Evolutionary conservation across 2,888 invertebrate genomes (phyloP), one percentile per base, ranked within the genome.

Genomic region (Mechanitis mazaeus): DNA sequence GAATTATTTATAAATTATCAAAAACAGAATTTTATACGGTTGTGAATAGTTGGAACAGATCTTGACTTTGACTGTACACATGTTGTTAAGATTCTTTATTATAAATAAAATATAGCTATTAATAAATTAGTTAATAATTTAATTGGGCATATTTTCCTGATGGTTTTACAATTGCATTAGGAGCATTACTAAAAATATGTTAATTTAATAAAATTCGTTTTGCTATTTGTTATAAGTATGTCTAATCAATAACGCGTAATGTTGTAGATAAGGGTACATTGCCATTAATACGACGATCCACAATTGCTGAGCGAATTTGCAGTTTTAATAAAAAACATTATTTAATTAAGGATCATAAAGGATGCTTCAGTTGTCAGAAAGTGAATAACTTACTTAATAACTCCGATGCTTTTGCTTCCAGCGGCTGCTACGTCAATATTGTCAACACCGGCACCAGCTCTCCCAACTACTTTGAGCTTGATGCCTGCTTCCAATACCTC

Each of bases 391-490:
- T 92, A 98, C 98, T 99, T 99, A 77, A 99, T 94, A 55, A 99
- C 99, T 68, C 97, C 91, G 70, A 98, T 91, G 71, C 96, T 96
- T 71, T 93, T 93, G 68, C 92, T 91, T 0, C 95, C 97, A 3
- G 99, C 98, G 5, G 96, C 94, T 47, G 91, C 86, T 54, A 97
- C 94, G 80, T 99, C 98, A 68, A 99, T 98, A 85, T 99, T 99
- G 87, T 99, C 99, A 3, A 98, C 97, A 3, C 99, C 99, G 2
- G 98, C 98, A 5, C 99, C 99, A n/a, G 99, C 99, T 54, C 99
- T 93, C 12, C 97, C 98, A 53, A 99, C 95, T 28, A 97, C 95
- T 85, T 96, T 95, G 54, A 99, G 89, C 60, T 92, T 93, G 2
- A 91, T 91, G 2, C 94, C 95, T 1, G 94, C 94, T 60, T 93